Conservation (phyloP, 2,888 invertebrate species). For the Halictus ligatus region DNA sequence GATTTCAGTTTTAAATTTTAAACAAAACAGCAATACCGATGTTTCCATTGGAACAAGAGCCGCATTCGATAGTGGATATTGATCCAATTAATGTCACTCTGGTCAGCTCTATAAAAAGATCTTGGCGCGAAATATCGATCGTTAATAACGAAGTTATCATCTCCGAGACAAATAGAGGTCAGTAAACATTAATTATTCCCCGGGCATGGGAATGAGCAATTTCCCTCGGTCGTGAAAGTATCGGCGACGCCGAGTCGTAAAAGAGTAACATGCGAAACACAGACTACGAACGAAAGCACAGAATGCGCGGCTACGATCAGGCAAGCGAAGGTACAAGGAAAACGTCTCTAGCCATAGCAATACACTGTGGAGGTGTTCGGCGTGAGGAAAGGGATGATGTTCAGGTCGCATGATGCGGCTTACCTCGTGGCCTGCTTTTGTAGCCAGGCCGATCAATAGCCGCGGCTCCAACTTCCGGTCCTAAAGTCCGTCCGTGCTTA, state of each 20-base stretch:
- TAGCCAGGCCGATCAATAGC: constrained; percentile 79
- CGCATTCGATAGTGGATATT: not conserved
- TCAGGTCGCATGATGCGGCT: constrained; percentile 77
- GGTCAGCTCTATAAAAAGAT: constrained; percentile 3
- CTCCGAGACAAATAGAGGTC: not conserved
- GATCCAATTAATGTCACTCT: not conserved
- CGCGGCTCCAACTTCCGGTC: constrained; percentile 77
- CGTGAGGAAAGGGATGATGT: constrained; percentile 68
- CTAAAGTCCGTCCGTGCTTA: constrained; percentile 73
- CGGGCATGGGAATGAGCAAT: not conserved
- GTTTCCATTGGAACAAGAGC: not conserved
- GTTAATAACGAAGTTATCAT: not conserved
- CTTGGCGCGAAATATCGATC: not conserved
- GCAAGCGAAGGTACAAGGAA: constrained; percentile 19
- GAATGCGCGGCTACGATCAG: constrained; percentile 21
- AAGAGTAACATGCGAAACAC: not conserved
- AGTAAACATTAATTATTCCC: not conserved
- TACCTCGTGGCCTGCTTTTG: constrained; percentile 80
- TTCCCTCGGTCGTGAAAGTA: not conserved
- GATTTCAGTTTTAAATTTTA: no score
- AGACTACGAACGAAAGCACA: not conserved
- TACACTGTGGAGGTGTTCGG: constrained; percentile 51
- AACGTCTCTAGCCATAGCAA: constrained; percentile 36
- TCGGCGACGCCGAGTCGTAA: constrained; percentile 15
- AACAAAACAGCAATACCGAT: not conserved